Evolutionary conservation across 2,113 vertebrate species (phyloP), one percentile per base, ranked within the genome.

Genomic region (Chaenocephalus aceratus): DNA sequence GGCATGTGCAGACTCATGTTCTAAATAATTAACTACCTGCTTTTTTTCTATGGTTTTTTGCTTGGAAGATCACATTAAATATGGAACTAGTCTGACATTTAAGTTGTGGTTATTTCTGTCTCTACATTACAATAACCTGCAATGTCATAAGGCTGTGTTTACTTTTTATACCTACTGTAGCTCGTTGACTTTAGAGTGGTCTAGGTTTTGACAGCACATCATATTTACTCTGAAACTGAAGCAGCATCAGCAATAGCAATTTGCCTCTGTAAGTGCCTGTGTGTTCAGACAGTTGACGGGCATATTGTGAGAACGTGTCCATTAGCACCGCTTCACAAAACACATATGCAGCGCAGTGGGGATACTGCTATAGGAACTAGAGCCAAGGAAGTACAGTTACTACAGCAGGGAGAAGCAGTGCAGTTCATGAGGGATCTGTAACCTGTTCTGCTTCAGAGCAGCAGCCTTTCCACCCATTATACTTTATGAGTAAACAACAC

Each of bases 321-420:
- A 89, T 89, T 85, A 86, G 82, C 64, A 0, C 61, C 72, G 79
- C 83, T 77, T 71, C 66, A 77, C 64, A 79, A 86, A 90, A 87
- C 89, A 88, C 81, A 51, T 48, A 77, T 72, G 77, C 81, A 86
- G 72, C 30, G 57, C 76, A 64, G 72, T 70, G 83, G 85, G 89
- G 73, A 83, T 83, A 82, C 58, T 79, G 59, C 89, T 80, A 80
- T 87, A 89, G 88, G 77, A 89, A 81, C 86, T 26, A 34, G 10
- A 64, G 83, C 82, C 77, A 64, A 75, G 81, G 76, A 86, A 77
- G 80, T 75, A 63, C 69, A 84, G 88, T 91, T 72, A 79, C 89
- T 63, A 92, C 6, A 44, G 77, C 54, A 57, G 83, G 81, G 84
- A 90, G 68, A 61, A 54, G 15, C 71, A 1, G 57, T 44, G 70